phyloP scores from a whole-genome alignment of 2,113 vertebrate species.

The Taurulus bubalis region DNA sequence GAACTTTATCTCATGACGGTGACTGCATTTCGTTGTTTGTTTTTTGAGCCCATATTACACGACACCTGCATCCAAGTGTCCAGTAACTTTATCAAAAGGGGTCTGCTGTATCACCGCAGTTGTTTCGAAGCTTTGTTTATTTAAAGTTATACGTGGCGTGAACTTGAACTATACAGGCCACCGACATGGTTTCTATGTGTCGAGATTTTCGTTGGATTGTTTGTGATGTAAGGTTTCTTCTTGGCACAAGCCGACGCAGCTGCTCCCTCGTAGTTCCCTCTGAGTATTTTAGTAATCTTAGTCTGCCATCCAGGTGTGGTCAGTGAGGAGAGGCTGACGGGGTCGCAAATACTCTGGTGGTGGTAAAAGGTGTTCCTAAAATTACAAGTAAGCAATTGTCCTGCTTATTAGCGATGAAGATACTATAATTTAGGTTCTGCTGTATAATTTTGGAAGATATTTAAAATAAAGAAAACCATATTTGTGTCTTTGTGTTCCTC shows the following conservation, averaged over 20 bases:
- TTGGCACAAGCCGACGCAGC: background rate
- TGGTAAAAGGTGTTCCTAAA: background rate
- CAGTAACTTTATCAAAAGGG: background rate
- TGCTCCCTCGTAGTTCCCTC: background rate
- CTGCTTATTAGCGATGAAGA: background rate
- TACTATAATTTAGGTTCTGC: background rate
- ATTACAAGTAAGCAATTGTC: background rate
- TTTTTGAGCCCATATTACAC: background rate
- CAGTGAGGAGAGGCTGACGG: constrained; percentile 3
- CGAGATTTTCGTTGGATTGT: background rate
- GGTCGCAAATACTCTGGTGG: background rate
- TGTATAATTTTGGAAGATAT: background rate
- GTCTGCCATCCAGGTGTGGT: constrained; percentile 56
- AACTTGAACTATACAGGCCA: background rate
- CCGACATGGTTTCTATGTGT: background rate
- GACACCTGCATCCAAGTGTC: background rate
- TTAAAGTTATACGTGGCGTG: background rate
- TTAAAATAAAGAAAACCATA: background rate
- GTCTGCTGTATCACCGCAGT: background rate
- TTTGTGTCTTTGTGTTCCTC: background rate
- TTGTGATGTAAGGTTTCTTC: background rate
- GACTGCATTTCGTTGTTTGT: background rate
- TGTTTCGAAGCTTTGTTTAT: background rate
- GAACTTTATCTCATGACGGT: background rate
- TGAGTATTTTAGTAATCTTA: constrained; percentile 7